Base-by-base conservation (phyloP, 2,888 invertebrate species). In the Macrostomum cliftonense region DNA sequence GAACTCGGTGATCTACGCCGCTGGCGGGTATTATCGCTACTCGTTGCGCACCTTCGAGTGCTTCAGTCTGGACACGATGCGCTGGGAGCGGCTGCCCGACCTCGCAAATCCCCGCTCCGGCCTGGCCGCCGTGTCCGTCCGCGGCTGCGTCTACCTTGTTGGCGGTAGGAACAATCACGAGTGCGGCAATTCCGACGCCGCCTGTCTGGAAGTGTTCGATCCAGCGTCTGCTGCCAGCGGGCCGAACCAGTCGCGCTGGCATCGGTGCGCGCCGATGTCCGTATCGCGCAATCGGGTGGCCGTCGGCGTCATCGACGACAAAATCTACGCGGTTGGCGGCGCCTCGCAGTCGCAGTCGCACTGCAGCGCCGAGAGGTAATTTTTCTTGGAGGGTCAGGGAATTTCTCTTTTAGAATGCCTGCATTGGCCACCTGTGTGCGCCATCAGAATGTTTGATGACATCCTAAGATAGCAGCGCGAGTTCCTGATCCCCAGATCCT, bases 281-380 rank as follows among this genome's bases (percentile, higher is more conserved):
- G 80, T 81, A 43, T 81, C 87, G 0, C 73, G 89, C 44, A 86
- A 87, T 68, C 76, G 89, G 60, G 81, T 87, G 17, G 88, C 88
- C 9, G 87, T 87, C 4, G 86, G 85, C n/a, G 86, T 87, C 37
- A 83, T 89, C 79, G 88, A 89, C 62, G 85, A 83, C 20, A 73
- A 83, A 54, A 72, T 89, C 50, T 89, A 89, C 65, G 87, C 88
- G 2, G 84, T 88, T 0, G 89, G 89, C 1, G 89, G 89, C 0
- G 84, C 86, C 2, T 81, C 83, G 9, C 84, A 83, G 17, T 77
- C 79, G 4, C 81, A 80, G 59, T 85, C 83, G 68, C 87, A 87
- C 63, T 81, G 78, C 64, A 80, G 82, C 51, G 87, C 87, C 2
- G 89, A 89, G 76, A 83, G 80, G 83, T 84, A 65, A 73, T 76